Evolutionary conservation across 2,888 invertebrate genomes (phyloP).

Genomic region (Chelonus formosanus): DNA sequence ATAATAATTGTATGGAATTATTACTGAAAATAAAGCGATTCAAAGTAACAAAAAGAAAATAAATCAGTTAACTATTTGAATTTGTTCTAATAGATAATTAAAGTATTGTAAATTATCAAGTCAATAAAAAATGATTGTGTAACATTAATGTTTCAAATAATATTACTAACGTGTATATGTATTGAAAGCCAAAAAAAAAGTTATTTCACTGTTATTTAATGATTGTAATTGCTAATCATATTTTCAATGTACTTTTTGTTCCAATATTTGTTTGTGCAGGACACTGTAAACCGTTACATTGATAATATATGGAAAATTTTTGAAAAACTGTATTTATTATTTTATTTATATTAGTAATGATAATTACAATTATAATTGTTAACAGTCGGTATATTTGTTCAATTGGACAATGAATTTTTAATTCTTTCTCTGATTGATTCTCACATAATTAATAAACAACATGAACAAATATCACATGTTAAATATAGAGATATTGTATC

Average conservation of each 20-base stretch:
- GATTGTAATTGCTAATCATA: constrained; percentile 33
- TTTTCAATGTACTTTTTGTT: constrained; percentile 45
- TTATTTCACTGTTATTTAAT: constrained; percentile 3
- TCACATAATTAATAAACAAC: constrained; percentile 42
- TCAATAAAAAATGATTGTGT: too few species aligned
- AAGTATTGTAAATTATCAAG: too few species aligned
- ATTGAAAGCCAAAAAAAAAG: too few species aligned
- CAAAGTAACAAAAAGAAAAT: too few species aligned
- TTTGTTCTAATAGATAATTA: too few species aligned
- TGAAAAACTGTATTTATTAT: constrained; percentile 38
- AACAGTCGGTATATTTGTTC: not conserved
- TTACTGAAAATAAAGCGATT: too few species aligned
- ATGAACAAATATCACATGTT: constrained; percentile 53
- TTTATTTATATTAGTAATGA: not conserved
- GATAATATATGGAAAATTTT: constrained; percentile 49
- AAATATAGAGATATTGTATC: constrained; percentile 49
- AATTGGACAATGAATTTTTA: constrained; percentile 29
- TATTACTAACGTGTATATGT: too few species aligned
- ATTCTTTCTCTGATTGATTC: too few species aligned
- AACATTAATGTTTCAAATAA: too few species aligned
- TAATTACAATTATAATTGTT: not conserved
- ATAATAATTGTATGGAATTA: too few species aligned
- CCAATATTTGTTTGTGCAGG: constrained; percentile 49
- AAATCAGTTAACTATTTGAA: too few species aligned
- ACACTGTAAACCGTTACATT: constrained; percentile 49